Evolutionary conservation across 2,113 vertebrate species (phyloP), one percentile per base, ranked within the genome.

Genomic region (Gobius niger): DNA sequence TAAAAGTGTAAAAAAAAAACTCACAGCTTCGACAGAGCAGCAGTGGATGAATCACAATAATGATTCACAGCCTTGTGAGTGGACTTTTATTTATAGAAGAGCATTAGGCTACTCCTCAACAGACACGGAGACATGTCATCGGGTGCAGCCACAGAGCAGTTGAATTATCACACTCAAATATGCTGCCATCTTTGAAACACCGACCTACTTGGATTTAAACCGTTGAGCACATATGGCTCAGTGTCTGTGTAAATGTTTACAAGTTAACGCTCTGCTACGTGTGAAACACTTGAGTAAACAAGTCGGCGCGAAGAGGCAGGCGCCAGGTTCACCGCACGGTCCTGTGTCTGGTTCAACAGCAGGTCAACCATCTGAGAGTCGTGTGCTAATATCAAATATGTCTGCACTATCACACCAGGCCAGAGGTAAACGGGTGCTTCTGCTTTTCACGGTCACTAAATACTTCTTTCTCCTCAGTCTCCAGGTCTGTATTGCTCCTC

Each of bases 291-390:
- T 41, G 44, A 18, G 24, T 1, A 47, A 70, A 72, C 40, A 68
- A 66, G 64, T 41, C 47, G 49, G 62, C 67, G 75, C 74, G 46
- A 7, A 46, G 9, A 44, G 76, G 74, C 70, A 62, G 40, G 70
- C 61, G 34, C 57, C 19, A 53, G 72, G 70, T 75, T 80, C 78
- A 79, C 53, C 63, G 14, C 69, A 69, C 18, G 3, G 66, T 19
- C 44, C 0, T 67, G 67, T 74, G 68, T 78, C 70, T 5, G n/a
- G 80, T 82, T 86, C 81, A 84, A 63, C 67, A 62, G 75, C 56
- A 60, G 85, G 85, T 90, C 87, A 87, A 63, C 78, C 67, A 82
- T 85, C 87, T 88, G 72, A 80, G 80, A 84, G 82, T 83, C 78
- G 77, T 83, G 75, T 67, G 68, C 41, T 82, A 83, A 88, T 86